Evolutionary conservation across 2,797 vertebrate genomes (phyloP).

Genomic region (Falco concolor): DNA sequence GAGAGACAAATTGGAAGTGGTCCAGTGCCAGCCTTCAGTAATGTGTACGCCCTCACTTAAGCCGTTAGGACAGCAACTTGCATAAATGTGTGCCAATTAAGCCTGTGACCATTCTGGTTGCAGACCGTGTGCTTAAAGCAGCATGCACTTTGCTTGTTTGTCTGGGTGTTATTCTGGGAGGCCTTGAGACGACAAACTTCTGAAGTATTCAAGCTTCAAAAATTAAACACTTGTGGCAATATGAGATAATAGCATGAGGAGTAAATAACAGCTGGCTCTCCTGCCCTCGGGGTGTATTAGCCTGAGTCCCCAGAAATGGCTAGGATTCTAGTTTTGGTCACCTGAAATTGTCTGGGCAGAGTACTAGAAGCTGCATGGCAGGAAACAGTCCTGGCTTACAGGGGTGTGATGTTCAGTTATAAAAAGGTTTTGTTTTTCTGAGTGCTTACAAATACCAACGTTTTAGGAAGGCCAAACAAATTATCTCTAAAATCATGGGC

Average conservation of each 20-base stretch:
- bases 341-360: background rate
- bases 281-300: fast-evolving
- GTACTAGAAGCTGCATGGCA: background rate
- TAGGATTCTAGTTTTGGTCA: background rate
- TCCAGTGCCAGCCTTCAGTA: conserved; percentile 18
- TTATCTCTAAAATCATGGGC: conserved; percentile 34
- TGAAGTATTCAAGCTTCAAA: background rate
- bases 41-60: background rate
- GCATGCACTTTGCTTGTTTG: background rate
- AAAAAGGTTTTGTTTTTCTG: background rate
- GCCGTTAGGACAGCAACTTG: conserved; percentile 5
- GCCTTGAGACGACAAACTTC: background rate
- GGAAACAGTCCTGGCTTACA: background rate
- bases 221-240: background rate
- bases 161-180: background rate
- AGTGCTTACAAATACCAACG: background rate
- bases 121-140: background rate
- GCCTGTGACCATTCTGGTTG: background rate
- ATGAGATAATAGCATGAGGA: background rate
- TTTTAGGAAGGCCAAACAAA: conserved; percentile 36
- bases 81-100: conserved; percentile 18
- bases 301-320: background rate
- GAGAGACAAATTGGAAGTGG: conserved; percentile 19
- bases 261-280: background rate
- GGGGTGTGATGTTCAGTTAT: background rate